Base-by-base conservation (phyloP, 2,113 vertebrate species). In the Malurus cyaneus region DNA sequence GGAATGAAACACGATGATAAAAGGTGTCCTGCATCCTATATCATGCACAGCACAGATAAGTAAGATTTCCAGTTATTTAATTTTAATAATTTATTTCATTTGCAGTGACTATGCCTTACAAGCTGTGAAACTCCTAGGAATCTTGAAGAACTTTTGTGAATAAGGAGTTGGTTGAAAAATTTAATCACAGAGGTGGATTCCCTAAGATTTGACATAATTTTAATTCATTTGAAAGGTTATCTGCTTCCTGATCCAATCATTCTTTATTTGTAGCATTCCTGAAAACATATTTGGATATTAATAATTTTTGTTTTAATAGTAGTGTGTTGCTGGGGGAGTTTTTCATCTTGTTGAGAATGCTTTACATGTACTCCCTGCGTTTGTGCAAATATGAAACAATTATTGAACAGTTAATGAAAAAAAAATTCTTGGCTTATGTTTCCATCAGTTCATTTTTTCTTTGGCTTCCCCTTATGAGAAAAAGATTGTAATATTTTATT, bases 1-100 rank as follows among this genome's bases (percentile, higher is more conserved):
- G 99, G 99, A 34, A 98, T 99, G 98, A 98, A 85, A 79, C 99
- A 99, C 1, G 99, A 99, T 12, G 13, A 70, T 12, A 2, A 0
- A 1, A 53, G 69, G 44, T 99, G 98, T 88, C 24, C 8, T 29
- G 97, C 97, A 54, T 93, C 10, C 69, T 99, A 97, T 65, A 98
- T 99, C 94, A 99, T 99, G 99, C 13, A 89, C 50, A 82, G 94
- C 34, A 3, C 4, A 44, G 97, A 96, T 13, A 94, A 91, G 99
- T 99, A 97, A 98, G 96, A 69, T 23, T 85, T 86, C 36, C 54
- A 47, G 6, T 57, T 82, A 16, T 34, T 86, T 91, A 19, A 28
- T 31, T 34, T 79, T 21, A 61, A 42, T 29, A 11, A 25, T 21
- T 53, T 4, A 8, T 79, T 52, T 56, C 74, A 16, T 31, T 50